phyloP scores from a whole-genome alignment of 1,140 invertebrate genomes.

The silkworm (Bombyx mori) region DNA sequence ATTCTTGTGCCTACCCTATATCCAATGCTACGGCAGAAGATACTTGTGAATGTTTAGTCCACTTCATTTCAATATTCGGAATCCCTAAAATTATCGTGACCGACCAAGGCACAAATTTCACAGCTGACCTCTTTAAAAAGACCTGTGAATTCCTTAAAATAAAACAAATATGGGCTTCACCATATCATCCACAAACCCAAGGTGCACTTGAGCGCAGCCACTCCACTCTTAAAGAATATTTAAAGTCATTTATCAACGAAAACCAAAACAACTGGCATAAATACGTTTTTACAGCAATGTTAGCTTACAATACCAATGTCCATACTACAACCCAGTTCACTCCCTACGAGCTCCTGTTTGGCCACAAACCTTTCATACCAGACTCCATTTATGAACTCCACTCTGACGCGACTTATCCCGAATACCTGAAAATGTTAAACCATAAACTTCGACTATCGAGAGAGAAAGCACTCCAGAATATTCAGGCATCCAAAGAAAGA shows the following conservation, averaged over 20 bases:
- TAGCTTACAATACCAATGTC: conserved; percentile 1
- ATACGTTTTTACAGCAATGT: conserved; percentile 5
- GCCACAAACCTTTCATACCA: conserved; percentile 6
- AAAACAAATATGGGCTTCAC: conserved; percentile 4
- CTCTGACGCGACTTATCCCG: conserved; percentile 3
- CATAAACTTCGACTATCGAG: conserved; percentile 1
- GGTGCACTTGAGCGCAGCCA: conserved; percentile 8
- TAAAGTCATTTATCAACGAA: conserved; percentile 8
- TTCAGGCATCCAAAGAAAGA: conserved; percentile 5
- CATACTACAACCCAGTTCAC: conserved; percentile 5
- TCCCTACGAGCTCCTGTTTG: conserved; percentile 3
- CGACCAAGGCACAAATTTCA: conserved; percentile 3
- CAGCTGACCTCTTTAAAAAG: conserved; percentile 5
- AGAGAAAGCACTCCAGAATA: conserved; percentile 4
- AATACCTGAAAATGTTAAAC: conserved; percentile 4
- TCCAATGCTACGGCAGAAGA: conserved; percentile 3
- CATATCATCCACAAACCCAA: conserved; percentile 4
- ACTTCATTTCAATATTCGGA: conserved; percentile 5
- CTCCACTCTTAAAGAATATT: conserved; percentile 7
- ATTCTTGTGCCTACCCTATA: conserved; percentile 3
- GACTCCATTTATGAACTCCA: conserved; percentile 3
- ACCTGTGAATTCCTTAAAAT: conserved; percentile 4
- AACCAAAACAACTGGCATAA: conserved; percentile 10
- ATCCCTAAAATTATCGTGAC: conserved; percentile 2
- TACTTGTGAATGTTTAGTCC: conserved; percentile 4